phyloP scores from a whole-genome alignment of 2,113 vertebrate genomes.

The Halichoeres trimaculatus region DNA sequence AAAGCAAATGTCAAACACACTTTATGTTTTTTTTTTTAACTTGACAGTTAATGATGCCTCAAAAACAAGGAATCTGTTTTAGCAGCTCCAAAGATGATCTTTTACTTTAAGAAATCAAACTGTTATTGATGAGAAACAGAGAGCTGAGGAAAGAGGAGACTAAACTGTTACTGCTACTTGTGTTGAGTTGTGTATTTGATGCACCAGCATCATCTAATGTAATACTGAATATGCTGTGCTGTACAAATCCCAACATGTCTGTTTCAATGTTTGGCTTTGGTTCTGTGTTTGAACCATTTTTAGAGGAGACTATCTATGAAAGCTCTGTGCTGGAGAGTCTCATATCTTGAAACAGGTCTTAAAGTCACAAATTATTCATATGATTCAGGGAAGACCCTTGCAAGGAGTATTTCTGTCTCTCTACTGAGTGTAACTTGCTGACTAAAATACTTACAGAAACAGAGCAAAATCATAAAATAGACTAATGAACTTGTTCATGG shows the following conservation, averaged over 20 bases:
- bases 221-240: conserved; percentile 10
- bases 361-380: background rate
- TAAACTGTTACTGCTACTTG: background rate
- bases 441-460: background rate
- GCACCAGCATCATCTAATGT: conserved; percentile 6
- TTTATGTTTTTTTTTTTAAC: background rate
- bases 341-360: background rate
- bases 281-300: conserved; percentile 1
- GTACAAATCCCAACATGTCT: conserved; percentile 31
- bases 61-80: background rate
- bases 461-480: background rate
- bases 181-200: too few relatives aligned
- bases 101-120: conserved; percentile 15
- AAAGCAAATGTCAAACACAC: background rate
- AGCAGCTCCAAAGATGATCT: background rate
- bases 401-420: background rate
- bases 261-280: background rate
- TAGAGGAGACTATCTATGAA: background rate
- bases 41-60: background rate
- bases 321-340: too few relatives aligned
- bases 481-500: background rate
- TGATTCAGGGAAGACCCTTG: conserved; percentile 10
- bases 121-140: background rate
- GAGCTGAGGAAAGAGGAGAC: background rate
- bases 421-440: background rate